These are phyloP conservation scores for Neotoxoptera formosana DNA, from an alignment of 1,140 invertebrate species.

Conservation along the genomic window DNA sequence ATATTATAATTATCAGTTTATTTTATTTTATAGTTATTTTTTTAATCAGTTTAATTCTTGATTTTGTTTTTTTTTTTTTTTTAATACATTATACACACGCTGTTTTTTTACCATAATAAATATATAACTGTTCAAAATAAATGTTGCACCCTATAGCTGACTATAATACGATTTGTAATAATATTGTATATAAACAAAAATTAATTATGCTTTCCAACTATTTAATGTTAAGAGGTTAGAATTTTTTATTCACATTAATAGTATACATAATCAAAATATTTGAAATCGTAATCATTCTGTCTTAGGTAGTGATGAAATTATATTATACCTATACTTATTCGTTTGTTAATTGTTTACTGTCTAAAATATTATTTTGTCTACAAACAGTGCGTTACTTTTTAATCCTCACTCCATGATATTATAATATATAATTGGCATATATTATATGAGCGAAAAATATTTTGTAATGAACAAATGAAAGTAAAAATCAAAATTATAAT, in stretches of 20 bases:
- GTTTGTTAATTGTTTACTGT: not conserved
- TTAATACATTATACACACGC: not conserved
- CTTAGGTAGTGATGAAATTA: not conserved
- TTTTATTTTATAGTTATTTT: not conserved
- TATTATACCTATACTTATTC: too few relatives aligned
- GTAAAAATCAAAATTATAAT: not conserved
- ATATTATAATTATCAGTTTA: not conserved
- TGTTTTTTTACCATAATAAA: not conserved
- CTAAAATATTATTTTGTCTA: not conserved
- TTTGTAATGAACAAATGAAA: not conserved
- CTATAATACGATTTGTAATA: not conserved
- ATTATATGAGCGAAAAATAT: not conserved
- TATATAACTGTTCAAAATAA: too few relatives aligned
- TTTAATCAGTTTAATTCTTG: not conserved
- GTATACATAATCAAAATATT: too few relatives aligned
- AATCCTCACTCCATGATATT: not conserved
- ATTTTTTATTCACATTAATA: too few relatives aligned
- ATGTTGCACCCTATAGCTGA: too few relatives aligned
- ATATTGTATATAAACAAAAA: too few relatives aligned
- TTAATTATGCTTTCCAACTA: too few relatives aligned
- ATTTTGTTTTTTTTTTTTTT: not conserved
- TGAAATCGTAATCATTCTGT: too few relatives aligned
- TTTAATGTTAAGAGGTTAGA: too few relatives aligned
- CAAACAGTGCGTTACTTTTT: not conserved
- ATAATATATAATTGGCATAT: not conserved